These are phyloP conservation scores for Ochotona princeps DNA, from an alignment of 2,113 vertebrate species.

Conservation along the genomic window DNA sequence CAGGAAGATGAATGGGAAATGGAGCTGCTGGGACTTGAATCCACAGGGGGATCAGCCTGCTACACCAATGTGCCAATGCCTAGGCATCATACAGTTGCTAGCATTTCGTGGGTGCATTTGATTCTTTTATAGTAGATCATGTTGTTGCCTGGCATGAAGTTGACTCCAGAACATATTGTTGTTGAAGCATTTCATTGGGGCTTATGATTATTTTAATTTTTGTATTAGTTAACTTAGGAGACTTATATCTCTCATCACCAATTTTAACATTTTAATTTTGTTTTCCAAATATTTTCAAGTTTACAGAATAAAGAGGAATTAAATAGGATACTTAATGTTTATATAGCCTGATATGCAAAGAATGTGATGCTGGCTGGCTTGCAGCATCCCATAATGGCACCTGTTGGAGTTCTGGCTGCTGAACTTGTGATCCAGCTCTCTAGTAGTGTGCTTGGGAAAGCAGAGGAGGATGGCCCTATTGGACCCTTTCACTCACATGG, in stretches of 20 bases:
- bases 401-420: too few species aligned
- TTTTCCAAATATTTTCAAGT: background rate
- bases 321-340: slow-evolving; percentile 13
- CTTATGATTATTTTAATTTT: slow-evolving; percentile 30
- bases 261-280: slow-evolving; percentile 49
- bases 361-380: too few species aligned
- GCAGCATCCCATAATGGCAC: too few species aligned
- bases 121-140: slow-evolving; percentile 3
- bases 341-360: background rate
- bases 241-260: background rate
- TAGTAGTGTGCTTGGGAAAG: too few species aligned
- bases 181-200: slow-evolving; percentile 5
- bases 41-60: too few species aligned
- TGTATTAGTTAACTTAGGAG: slow-evolving; percentile 48
- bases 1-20: too few species aligned
- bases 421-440: too few species aligned
- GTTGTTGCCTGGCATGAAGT: background rate
- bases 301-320: slow-evolving; percentile 46
- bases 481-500: too few species aligned
- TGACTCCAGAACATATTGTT: background rate
- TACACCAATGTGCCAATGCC: too few species aligned
- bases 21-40: too few species aligned
- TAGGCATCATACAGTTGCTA: background rate
- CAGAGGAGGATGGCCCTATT: too few species aligned
- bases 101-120: background rate